Percentiles rank a stretch among this genome's conserved stretches.
Conservation (phyloP, 2,797 vertebrate genomes). For the Iguana delicatissima region DNA sequence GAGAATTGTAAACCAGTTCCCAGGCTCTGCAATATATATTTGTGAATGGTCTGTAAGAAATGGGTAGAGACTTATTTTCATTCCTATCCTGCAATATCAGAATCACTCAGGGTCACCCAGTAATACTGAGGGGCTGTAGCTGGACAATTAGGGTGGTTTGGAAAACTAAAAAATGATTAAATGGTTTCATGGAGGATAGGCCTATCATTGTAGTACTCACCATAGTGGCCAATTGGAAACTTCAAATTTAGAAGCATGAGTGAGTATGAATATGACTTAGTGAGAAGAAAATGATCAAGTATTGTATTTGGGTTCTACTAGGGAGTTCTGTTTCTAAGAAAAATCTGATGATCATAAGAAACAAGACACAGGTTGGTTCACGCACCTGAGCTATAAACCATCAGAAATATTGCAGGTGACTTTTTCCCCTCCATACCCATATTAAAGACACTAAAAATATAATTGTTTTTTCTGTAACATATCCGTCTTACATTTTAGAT, state of each 20-base stretch:
- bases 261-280: neutral
- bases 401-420: too few species aligned
- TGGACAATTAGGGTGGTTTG: too few species aligned
- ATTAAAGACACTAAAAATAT: neutral
- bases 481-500: neutral
- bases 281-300: neutral
- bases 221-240: neutral
- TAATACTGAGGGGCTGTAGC: neutral
- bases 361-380: neutral
- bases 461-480: neutral
- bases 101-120: neutral
- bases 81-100: neutral
- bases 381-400: neutral
- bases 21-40: neutral
- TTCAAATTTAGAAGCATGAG: neutral
- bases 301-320: neutral
- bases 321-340: neutral
- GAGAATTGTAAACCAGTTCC: too few species aligned
- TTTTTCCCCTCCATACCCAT: neutral
- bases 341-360: neutral
- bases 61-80: neutral
- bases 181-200: too few species aligned
- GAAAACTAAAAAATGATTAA: too few species aligned
- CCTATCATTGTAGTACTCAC: too few species aligned
- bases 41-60: neutral